These are phyloP conservation scores for Cairina moschata DNA, from an alignment of 2,113 vertebrate species.

Conservation along the genomic window DNA sequence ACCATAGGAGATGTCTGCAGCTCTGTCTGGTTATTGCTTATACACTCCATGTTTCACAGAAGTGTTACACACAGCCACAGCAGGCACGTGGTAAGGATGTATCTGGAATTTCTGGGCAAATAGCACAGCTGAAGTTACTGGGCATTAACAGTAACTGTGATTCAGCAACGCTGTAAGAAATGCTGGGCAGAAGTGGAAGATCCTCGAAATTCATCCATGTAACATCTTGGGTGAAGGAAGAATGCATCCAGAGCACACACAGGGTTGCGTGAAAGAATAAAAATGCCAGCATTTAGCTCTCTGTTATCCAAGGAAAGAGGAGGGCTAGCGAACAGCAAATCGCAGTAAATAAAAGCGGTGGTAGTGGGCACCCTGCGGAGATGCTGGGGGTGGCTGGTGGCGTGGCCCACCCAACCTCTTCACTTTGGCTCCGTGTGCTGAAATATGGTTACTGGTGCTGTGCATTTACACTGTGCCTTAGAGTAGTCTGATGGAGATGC, in stretches of 20 bases:
- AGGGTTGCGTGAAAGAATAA: not conserved
- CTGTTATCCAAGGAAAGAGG: not conserved
- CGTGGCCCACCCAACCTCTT: not conserved
- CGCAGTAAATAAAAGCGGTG: not conserved
- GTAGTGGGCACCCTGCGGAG: fast-evolving
- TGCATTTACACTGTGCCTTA: not conserved
- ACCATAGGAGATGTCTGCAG: not conserved
- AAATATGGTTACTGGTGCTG: fast-evolving
- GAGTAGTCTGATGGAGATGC: not conserved
- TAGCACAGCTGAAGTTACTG: not conserved
- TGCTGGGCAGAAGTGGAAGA: not conserved
- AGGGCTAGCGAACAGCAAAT: not conserved
- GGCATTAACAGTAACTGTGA: not conserved
- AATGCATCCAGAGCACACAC: not conserved
- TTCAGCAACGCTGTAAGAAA: not conserved
- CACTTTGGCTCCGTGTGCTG: fast-evolving
- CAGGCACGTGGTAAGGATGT: fast-evolving
- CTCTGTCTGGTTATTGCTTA: fast-evolving
- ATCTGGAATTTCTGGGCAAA: not conserved
- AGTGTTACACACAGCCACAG: not conserved
- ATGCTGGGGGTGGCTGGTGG: fast-evolving
- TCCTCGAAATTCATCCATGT: not conserved
- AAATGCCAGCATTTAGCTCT: not conserved
- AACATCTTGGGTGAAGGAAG: not conserved
- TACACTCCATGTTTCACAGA: not conserved